Base-by-base conservation (phyloP, 2,888 invertebrate genomes). In the Platypus cylindrus region DNA sequence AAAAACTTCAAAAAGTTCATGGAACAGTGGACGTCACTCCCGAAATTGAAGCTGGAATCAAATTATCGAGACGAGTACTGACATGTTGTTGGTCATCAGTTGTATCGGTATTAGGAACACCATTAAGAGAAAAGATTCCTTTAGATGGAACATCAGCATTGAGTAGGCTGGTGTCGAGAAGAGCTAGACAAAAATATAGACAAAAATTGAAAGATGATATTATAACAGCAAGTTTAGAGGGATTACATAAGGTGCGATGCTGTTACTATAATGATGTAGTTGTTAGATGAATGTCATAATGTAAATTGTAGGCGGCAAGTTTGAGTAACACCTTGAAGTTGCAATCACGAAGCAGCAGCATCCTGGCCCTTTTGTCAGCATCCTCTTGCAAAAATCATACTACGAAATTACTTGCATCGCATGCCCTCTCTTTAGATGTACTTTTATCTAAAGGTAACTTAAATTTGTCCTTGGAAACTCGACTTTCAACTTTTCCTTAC, bases 81-180 rank as follows among this genome's bases (percentile, higher is more conserved):
- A 87, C 87, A 1, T 85, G 86, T 49, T 89, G 90, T 52, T 94
- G 93, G 93, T 80, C 83, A 23, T 85, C 86, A 0, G 82, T 91
- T 70, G 78, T 93, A 39, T 80, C 82, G 11, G 86, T 94, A 1
- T 63, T 93, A 11, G 85, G 90, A 28, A 77, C 79, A 0, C 79
- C 84, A 0, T 61, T 87, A 14, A 62, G 55, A 37, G 48, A 36
- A 49, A 53, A 18, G 32, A 38, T 37, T 7, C 37, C 29, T 17
- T 16, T 41, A 7, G 35, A 36, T 23, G 47, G 47, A 9, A 52
- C 57, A 62, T 65, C 67, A 0, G 66, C 65, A 18, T 59, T 69
- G 12, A 68, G 65, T 45, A 60, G 69, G 38, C 63, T 79, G 30
- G 69, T 79, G 34, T 69, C 75, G 0, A 66, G 78, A 24, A 54